Conservation (phyloP, 2,113 vertebrate species). For the Rafetus swinhoei region DNA sequence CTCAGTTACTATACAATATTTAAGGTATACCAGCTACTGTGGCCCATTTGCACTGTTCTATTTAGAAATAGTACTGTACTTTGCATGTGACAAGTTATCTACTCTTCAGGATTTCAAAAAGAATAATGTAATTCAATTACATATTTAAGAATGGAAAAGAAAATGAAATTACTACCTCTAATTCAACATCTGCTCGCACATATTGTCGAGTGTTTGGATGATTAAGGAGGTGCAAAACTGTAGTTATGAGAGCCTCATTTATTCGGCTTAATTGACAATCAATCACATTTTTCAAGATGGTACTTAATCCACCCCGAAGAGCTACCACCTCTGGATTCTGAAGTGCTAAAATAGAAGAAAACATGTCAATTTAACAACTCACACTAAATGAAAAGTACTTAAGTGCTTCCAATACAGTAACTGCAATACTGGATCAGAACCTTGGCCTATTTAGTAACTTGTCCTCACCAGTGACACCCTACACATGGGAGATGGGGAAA, state of each 20-base stretch:
- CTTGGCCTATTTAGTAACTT: neutral
- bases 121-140: neutral
- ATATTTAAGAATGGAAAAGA: constrained; percentile 29
- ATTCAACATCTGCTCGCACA: constrained; percentile 93
- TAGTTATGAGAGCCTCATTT: constrained; percentile 98
- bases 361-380: neutral
- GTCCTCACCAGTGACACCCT: neutral
- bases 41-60: neutral
- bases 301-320: constrained; percentile 93
- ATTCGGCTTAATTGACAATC: constrained; percentile 98
- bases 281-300: constrained; percentile 97
- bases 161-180: constrained; percentile 86
- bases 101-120: constrained; percentile 10
- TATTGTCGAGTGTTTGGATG: constrained; percentile 97
- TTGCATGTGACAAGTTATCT: neutral
- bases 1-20: neutral
- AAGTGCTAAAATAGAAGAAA: constrained; percentile 83
- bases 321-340: constrained; percentile 98
- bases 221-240: constrained; percentile 97
- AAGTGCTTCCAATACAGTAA: neutral
- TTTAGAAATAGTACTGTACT: neutral
- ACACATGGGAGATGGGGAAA: neutral
- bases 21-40: neutral
- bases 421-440: neutral
- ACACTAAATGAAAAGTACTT: neutral